Evolutionary conservation across 2,113 vertebrate genomes (phyloP).

Genomic region (Strigops habroptila): DNA sequence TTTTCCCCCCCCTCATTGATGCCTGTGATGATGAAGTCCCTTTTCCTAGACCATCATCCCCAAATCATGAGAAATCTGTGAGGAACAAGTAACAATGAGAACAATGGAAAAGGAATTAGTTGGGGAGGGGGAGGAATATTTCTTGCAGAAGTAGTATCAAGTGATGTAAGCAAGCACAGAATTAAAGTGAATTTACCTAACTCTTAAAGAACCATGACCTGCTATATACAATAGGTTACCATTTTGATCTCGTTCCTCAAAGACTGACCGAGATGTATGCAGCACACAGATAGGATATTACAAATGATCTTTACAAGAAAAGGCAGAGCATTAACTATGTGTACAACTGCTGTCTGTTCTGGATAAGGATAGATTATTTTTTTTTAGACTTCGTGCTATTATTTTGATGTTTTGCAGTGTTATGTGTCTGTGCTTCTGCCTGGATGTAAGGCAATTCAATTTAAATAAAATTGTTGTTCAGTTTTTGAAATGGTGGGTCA

Average conservation of each 20-base stretch:
- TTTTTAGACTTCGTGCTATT: not conserved
- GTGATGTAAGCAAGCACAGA: not conserved
- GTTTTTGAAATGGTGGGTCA: not conserved
- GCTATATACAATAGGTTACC: not conserved
- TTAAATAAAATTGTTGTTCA: not conserved
- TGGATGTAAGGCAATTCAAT: not conserved
- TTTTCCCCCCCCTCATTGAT: not conserved
- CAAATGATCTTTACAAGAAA: not conserved
- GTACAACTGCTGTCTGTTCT: not conserved
- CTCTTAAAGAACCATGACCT: not conserved
- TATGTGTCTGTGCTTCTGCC: not conserved
- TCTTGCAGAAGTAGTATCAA: not conserved
- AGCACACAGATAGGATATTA: not conserved
- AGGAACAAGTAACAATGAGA: not conserved
- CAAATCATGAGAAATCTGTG: not conserved
- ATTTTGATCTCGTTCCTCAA: not conserved
- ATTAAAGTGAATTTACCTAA: not conserved
- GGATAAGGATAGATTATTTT: not conserved
- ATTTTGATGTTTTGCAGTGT: not conserved
- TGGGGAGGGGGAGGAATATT: not conserved
- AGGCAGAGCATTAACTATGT: not conserved
- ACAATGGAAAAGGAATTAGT: not conserved
- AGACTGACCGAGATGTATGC: not conserved
- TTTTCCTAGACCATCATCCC: not conserved
- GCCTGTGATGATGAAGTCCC: not conserved